phyloP scores from a whole-genome alignment of 2,888 invertebrate genomes.

The Latheticus oryzae region DNA sequence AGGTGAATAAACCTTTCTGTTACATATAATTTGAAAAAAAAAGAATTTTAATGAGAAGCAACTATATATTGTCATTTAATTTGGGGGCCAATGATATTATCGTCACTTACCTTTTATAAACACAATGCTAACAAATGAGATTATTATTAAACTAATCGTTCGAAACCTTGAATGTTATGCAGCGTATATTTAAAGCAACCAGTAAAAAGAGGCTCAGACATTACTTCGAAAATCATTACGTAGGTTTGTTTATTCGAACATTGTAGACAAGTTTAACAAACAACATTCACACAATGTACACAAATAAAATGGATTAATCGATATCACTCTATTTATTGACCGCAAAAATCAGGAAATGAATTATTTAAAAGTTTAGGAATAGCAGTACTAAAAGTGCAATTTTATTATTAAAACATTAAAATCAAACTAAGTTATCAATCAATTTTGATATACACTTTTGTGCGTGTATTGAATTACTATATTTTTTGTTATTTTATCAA shows the following conservation, averaged over 20 bases:
- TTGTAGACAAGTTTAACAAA: slow-evolving; percentile 21
- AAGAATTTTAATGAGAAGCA: too few species aligned
- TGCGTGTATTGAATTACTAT: too few species aligned
- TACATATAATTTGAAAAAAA: too few species aligned
- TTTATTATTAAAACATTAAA: too few species aligned
- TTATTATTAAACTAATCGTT: slow-evolving; percentile 24
- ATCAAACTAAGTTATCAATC: too few species aligned
- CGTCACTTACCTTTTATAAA: slow-evolving; percentile 1
- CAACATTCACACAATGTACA: slow-evolving; percentile 14
- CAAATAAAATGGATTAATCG: slow-evolving; percentile 17
- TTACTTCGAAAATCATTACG: slow-evolving; percentile 21
- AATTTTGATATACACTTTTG: too few species aligned
- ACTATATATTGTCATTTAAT: slow-evolving; percentile 3
- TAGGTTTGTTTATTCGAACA: slow-evolving; percentile 24
- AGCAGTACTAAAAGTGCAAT: too few species aligned
- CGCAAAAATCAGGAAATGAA: slow-evolving; percentile 24
- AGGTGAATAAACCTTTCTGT: slow-evolving; percentile 28
- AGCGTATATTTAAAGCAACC: slow-evolving; percentile 8
- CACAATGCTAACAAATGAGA: slow-evolving; percentile 24
- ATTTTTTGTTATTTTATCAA: too few species aligned
- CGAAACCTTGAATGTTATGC: slow-evolving; percentile 19
- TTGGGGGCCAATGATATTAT: slow-evolving; percentile 12
- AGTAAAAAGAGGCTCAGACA: slow-evolving; percentile 22
- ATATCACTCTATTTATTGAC: slow-evolving; percentile 25
- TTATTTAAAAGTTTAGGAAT: too few species aligned